These are phyloP conservation scores for Drosophila cardini DNA, from an alignment of 1,140 invertebrate species.

Conservation along the genomic window DNA sequence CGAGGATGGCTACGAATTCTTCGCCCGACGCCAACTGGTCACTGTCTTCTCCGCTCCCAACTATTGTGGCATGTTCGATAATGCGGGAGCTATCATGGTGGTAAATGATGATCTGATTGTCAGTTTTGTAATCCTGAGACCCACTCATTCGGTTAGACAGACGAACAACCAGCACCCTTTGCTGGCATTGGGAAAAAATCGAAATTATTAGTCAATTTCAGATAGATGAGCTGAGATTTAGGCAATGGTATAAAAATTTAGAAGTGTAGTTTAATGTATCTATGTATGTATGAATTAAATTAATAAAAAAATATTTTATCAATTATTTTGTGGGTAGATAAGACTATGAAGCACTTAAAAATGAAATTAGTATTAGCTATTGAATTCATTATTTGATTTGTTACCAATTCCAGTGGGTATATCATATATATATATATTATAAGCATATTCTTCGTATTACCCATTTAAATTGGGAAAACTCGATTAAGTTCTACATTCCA, in stretches of 20 bases:
- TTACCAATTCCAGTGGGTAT: too few relatives aligned
- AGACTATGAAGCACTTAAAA: background rate
- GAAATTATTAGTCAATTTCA: conserved; percentile 30
- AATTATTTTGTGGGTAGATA: background rate
- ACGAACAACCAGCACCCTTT: background rate
- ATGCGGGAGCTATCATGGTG: conserved; percentile 98
- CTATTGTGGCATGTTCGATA: conserved; percentile 94
- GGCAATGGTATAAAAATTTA: background rate
- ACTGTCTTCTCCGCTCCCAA: conserved; percentile 94
- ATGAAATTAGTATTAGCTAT: background rate
- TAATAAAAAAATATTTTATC: background rate
- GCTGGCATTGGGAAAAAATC: conserved; percentile 31
- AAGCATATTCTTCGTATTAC: background rate
- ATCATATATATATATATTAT: background rate
- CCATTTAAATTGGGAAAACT: too few relatives aligned
- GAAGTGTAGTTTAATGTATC: too few relatives aligned
- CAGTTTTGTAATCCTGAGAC: conserved; percentile 35
- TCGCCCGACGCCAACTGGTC: conserved; percentile 90
- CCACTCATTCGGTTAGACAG: conserved; percentile 9
- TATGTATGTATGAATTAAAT: background rate
- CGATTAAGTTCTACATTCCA: too few relatives aligned
- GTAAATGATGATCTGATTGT: conserved; percentile 79
- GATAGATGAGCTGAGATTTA: background rate
- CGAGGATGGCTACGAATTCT: conserved; percentile 95
- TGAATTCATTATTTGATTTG: too few relatives aligned